A percentile compares a stretch with the other conserved stretches of the same genome.
Evolutionary conservation across 2,113 vertebrate species (phyloP).

Genomic region (Ammodytes marinus): DNA sequence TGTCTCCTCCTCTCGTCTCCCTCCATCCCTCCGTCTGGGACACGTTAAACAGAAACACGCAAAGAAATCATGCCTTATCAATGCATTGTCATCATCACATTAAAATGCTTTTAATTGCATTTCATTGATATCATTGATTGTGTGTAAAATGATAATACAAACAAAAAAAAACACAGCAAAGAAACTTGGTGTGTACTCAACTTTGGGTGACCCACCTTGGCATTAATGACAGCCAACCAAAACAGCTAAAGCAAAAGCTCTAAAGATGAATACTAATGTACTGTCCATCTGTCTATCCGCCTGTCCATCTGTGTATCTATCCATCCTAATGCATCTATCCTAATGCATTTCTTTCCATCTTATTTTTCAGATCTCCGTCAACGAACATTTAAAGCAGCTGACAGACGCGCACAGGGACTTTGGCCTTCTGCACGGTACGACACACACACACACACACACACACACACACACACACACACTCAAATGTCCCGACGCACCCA

Average conservation of each 20-base stretch:
- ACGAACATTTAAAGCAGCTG: slow-evolving; percentile 93
- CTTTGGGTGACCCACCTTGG: no score
- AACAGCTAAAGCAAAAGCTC: no score
- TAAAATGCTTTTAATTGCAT: slow-evolving; percentile 9
- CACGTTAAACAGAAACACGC: neutral
- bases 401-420: slow-evolving; percentile 95
- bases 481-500: neutral
- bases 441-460: neutral
- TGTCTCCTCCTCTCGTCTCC: neutral
- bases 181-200: no score
- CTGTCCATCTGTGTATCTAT: neutral
- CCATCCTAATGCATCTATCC: neutral
- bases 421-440: slow-evolving; percentile 92
- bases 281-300: neutral
- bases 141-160: no score
- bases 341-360: neutral
- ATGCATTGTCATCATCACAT: slow-evolving; percentile 8
- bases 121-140: no score
- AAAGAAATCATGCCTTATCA: neutral
- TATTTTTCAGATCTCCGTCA: slow-evolving; percentile 88
- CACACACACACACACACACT: neutral
- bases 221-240: no score
- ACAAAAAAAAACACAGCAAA: no score
- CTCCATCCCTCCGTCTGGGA: slow-evolving; percentile 4
- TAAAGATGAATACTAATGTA: no score